Evolutionary conservation across 2,888 invertebrate species (phyloP), one percentile per base, ranked within the genome.

Genomic region (Drosophila mettleri): DNA sequence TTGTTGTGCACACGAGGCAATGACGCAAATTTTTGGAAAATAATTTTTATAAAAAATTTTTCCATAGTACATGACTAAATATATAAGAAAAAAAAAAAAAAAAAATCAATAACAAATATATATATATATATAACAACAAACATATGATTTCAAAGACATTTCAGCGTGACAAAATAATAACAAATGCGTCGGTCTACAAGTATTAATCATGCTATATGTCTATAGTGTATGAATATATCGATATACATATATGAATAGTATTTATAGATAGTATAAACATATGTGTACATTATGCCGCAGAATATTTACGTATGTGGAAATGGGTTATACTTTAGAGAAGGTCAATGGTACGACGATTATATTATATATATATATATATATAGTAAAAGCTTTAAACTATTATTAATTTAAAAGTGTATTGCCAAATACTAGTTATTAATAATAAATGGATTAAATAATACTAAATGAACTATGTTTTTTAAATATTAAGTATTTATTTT

Each of bases 11-110:
- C 24, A 57, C 27, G 33, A 33, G 57, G 39, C 34, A 69, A 43
- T 78, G 79, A 74, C 79, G 79, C 69, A 76, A 63, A 78, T 45
- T 74, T 67, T 45, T 33, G 48, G 24, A 46, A 66, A 71, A n/a
- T 14, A 14, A 38, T 20, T 12, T 49, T 8, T 51, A 39, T 55
- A 54, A 14, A 49, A 33, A 57, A 9, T 12, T 55, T 55, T 75
- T 75, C n/a, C 24, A 39, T 24, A 36, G 39, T 27, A 36, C 4
- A n/a, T 12, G 16, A 7, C 61, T 46, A 59, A 68, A 73, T 68
- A 68, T 74, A 74, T 24, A 9, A 6, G 3, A 10, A 8, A 8
- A 45, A 0, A 6, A 6, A 45, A 12, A n/a, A n/a, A n/a, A n/a
- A n/a, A n/a, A n/a, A n/a, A n/a, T n/a, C n/a, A n/a, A n/a, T n/a